Percentiles rank a stretch among this genome's conserved stretches.
Evolutionary conservation across 2,888 invertebrate genomes (phyloP).

Genomic region (Prosapia bicincta): DNA sequence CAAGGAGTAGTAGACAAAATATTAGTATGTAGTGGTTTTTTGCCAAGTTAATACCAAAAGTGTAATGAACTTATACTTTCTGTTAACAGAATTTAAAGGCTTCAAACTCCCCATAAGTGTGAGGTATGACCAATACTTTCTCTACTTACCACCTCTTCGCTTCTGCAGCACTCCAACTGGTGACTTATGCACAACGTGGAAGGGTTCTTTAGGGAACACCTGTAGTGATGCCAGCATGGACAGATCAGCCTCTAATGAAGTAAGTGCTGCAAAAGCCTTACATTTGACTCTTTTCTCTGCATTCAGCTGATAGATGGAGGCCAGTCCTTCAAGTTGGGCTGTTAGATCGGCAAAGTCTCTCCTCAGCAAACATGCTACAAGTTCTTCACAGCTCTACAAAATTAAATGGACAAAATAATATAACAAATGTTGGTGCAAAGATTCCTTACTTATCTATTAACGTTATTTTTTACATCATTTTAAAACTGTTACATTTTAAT

Average conservation of each 20-base stretch:
- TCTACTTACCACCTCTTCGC: slow-evolving; percentile 78
- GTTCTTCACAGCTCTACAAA: slow-evolving; percentile 78
- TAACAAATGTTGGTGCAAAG: no score
- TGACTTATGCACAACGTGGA: slow-evolving; percentile 74
- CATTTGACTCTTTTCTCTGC: slow-evolving; percentile 93
- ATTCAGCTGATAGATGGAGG: slow-evolving; percentile 89
- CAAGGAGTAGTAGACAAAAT: no score
- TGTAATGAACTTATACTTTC: no score
- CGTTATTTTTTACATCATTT: no score
- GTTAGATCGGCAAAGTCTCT: slow-evolving; percentile 92
- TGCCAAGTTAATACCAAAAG: no score
- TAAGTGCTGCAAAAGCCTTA: slow-evolving; percentile 89
- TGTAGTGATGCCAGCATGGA: slow-evolving; percentile 75
- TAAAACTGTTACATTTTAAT: no score
- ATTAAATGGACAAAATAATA: no score
- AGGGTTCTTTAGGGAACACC: slow-evolving; percentile 66
- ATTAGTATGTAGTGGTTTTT: no score
- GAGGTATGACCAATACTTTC: no score
- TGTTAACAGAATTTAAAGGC: no score
- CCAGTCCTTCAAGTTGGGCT: slow-evolving; percentile 83
- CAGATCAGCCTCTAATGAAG: slow-evolving; percentile 88
- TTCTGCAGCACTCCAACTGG: slow-evolving; percentile 84
- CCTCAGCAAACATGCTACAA: slow-evolving; percentile 75
- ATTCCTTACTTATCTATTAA: no score
- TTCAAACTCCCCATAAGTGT: no score